Evolutionary conservation across 2,113 vertebrate genomes (phyloP).

Genomic region (Sialia sialis): DNA sequence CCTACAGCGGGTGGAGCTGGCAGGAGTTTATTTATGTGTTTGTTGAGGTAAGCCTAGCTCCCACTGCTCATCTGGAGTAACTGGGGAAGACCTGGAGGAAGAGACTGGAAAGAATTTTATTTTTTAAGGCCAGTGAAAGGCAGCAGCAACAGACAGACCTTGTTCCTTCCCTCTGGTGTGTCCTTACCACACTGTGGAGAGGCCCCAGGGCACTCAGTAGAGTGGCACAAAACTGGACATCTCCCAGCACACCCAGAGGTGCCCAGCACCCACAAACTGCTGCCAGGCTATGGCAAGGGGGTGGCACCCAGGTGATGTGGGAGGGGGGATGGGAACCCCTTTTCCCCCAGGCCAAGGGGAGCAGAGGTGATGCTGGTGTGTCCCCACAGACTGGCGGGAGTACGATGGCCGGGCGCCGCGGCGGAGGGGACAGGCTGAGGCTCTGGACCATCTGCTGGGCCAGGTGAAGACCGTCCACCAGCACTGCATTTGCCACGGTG

Average conservation of each 20-base stretch:
- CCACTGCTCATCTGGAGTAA: not conserved
- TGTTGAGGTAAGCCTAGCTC: not conserved
- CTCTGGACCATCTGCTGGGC: slow-evolving; percentile 82
- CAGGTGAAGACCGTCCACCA: slow-evolving; percentile 86
- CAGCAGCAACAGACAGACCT: not conserved
- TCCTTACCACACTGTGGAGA: not conserved
- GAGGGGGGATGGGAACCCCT: not conserved
- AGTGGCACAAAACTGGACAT: not conserved
- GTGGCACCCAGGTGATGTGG: not conserved
- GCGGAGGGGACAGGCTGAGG: slow-evolving; percentile 80
- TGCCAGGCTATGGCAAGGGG: not conserved
- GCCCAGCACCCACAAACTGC: not conserved
- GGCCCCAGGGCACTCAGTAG: not conserved
- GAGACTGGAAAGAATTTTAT: slow-evolving; percentile 7
- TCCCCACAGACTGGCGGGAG: slow-evolving; percentile 83
- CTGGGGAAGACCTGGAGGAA: slow-evolving; percentile 13
- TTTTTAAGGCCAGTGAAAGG: not conserved
- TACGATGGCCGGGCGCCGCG: slow-evolving; percentile 76
- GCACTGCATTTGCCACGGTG: slow-evolving; percentile 86
- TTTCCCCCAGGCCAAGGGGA: not conserved
- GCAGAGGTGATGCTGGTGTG: not conserved
- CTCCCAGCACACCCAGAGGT: not conserved
- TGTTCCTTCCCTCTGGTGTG: not conserved
- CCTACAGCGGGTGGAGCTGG: not conserved
- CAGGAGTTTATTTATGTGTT: not conserved